Conservation (phyloP, 2,797 vertebrate species). For the Chromis chromis region DNA sequence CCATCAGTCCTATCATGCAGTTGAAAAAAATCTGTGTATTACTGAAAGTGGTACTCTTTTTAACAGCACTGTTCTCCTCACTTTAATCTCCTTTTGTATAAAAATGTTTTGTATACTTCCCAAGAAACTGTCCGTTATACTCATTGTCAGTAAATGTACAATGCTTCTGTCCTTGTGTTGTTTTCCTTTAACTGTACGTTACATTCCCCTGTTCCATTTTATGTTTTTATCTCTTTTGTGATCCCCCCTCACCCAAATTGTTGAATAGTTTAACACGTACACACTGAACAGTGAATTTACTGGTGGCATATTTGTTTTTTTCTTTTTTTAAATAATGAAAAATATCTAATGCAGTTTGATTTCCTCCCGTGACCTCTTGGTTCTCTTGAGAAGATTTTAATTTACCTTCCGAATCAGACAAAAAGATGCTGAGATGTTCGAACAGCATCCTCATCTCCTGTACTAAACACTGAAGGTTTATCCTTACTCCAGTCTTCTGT, state of each 20-base stretch:
- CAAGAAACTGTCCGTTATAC: slow-evolving; percentile 67
- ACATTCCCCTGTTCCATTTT: slow-evolving; percentile 47
- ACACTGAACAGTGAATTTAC: slow-evolving; percentile 57
- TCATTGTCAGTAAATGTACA: slow-evolving; percentile 69
- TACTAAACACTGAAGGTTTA: slow-evolving; percentile 66
- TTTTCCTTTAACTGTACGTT: slow-evolving; percentile 52
- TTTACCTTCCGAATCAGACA: slow-evolving; percentile 80
- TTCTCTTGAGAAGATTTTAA: slow-evolving; percentile 85
- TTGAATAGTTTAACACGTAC: slow-evolving; percentile 57
- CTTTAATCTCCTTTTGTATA: slow-evolving; percentile 73
- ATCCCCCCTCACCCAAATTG: slow-evolving; percentile 31
- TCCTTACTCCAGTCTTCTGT: slow-evolving; percentile 65
- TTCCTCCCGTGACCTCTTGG: slow-evolving; percentile 6
- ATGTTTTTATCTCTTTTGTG: slow-evolving; percentile 43
- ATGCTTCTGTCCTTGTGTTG: slow-evolving; percentile 57
- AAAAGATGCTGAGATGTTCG: slow-evolving; percentile 87
- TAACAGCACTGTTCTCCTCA: slow-evolving; percentile 71
- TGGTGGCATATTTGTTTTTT: slow-evolving; percentile 51
- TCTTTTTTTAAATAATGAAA: slow-evolving; percentile 3
- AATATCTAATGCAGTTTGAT: slow-evolving; percentile 27
- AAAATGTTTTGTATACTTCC: slow-evolving; percentile 73
- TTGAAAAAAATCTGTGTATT: slow-evolving; percentile 44
- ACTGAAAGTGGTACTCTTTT: slow-evolving; percentile 65
- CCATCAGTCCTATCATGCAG: slow-evolving; percentile 41
- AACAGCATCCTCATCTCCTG: slow-evolving; percentile 33